A percentile compares a stretch with the other conserved stretches of the same genome.
phyloP scores from a whole-genome alignment of 2,113 vertebrate genomes.

The Phalacrocorax carbo region DNA sequence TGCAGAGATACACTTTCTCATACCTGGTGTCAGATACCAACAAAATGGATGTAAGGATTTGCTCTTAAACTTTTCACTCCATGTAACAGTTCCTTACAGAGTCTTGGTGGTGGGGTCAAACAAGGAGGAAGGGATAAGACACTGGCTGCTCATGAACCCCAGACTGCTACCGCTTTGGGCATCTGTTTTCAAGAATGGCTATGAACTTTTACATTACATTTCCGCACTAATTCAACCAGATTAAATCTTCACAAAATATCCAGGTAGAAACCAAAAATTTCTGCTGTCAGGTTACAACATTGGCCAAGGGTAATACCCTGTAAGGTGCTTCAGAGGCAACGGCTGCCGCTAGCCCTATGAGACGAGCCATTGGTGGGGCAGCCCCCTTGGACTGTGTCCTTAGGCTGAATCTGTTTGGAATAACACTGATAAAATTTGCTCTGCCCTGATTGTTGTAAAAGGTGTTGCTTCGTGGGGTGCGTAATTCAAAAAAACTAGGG shows the following conservation, averaged over 20 bases:
- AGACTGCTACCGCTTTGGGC: neutral
- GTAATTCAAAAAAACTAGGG: neutral
- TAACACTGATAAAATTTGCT: neutral
- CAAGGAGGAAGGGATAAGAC: neutral
- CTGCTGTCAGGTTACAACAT: neutral
- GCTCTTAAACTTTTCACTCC: neutral
- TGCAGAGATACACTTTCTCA: neutral
- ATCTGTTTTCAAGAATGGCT: neutral
- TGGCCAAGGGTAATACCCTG: neutral
- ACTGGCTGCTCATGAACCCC: neutral
- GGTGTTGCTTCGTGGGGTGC: neutral
- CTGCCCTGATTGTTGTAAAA: neutral
- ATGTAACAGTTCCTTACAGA: neutral
- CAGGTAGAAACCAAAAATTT: neutral
- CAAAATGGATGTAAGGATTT: neutral
- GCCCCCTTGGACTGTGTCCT: neutral
- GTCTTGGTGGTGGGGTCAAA: neutral
- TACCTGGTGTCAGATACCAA: neutral
- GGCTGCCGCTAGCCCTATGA: neutral
- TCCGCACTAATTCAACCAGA: neutral
- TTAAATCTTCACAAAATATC: neutral
- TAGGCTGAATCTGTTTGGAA: rapidly evolving
- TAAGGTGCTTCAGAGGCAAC: neutral
- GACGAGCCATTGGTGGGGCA: rapidly evolving
- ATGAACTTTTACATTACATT: neutral